Conservation (phyloP, 2,888 invertebrate species). For the Strigamia crassipes region DNA sequence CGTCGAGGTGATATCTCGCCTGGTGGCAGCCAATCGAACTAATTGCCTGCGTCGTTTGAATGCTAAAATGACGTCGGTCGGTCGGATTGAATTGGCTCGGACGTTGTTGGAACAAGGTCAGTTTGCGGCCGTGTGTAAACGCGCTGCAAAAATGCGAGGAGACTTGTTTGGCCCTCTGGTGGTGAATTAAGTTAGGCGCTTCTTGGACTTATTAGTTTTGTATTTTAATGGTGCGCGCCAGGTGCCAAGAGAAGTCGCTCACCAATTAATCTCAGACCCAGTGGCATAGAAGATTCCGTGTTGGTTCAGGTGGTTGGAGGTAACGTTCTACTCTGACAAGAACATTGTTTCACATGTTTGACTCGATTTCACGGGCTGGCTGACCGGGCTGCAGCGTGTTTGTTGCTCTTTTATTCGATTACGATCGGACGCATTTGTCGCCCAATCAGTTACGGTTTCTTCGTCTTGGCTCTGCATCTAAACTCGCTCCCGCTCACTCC, state of each 20-base stretch:
- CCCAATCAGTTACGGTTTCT: constrained; percentile 29
- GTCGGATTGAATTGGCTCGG: neutral
- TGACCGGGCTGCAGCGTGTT: neutral
- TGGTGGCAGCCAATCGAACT: constrained; percentile 30
- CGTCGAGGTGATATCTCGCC: constrained; percentile 22
- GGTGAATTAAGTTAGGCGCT: neutral
- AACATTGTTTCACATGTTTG: constrained; percentile 10
- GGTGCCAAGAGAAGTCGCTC: constrained; percentile 26
- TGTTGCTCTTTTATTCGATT: constrained; percentile 31
- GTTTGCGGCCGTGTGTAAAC: neutral
- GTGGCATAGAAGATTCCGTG: constrained; percentile 27
- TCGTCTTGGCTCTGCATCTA: neutral
- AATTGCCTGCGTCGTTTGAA: constrained; percentile 25
- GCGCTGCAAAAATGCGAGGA: neutral
- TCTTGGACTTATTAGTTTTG: constrained; percentile 32
- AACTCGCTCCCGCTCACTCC: neutral
- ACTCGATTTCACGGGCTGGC: constrained; percentile 13
- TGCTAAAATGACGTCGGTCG: neutral
- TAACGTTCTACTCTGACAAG: constrained; percentile 5
- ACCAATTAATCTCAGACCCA: constrained; percentile 7
- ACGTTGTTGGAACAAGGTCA: neutral
- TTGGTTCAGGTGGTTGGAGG: constrained; percentile 18
- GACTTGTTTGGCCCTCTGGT: constrained; percentile 30
- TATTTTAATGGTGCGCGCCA: constrained; percentile 30
- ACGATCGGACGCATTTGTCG: constrained; percentile 30